Percentiles rank a stretch among this genome's conserved stretches.
phyloP scores from a whole-genome alignment of 2,797 vertebrate genomes.

The Chiroxiphia lanceolata region DNA sequence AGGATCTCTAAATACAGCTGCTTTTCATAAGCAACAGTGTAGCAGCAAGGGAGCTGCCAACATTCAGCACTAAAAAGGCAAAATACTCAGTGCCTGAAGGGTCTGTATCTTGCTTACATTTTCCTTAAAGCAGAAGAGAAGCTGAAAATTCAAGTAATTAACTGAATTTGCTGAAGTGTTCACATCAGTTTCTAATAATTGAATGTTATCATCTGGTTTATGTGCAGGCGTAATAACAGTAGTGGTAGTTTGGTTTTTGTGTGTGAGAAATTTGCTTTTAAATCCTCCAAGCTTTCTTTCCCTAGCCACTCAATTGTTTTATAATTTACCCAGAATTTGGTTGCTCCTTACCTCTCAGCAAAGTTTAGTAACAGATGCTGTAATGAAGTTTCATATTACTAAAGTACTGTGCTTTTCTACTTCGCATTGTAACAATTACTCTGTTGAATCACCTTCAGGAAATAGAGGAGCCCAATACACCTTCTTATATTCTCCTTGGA shows the following conservation, averaged over 20 bases:
- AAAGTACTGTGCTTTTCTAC: neutral
- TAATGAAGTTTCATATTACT: conserved; percentile 16
- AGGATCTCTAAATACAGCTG: conserved; percentile 23
- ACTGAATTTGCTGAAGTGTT: neutral
- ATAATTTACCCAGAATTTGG: neutral
- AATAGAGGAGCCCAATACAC: neutral
- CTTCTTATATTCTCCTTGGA: neutral
- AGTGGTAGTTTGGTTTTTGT: neutral
- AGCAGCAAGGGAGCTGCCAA: conserved; percentile 9
- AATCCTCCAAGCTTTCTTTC: neutral
- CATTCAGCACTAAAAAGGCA: conserved; percentile 14
- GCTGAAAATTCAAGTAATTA: neutral
- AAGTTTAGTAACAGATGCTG: conserved; percentile 39
- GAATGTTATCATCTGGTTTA: neutral
- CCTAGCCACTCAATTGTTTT: neutral
- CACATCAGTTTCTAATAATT: neutral
- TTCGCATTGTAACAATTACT: neutral
- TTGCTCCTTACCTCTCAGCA: conserved; percentile 44
- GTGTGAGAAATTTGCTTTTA: neutral
- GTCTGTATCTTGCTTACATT: neutral
- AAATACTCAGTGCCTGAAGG: neutral
- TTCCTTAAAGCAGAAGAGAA: neutral
- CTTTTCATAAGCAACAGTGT: conserved; percentile 25
- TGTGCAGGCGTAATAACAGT: neutral
- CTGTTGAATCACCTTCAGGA: neutral